A percentile compares a stretch with the other conserved stretches of the same genome.
These are phyloP conservation scores for Nyctibius bracteatus DNA, from an alignment of 2,113 vertebrate species.

Conservation along the genomic window DNA sequence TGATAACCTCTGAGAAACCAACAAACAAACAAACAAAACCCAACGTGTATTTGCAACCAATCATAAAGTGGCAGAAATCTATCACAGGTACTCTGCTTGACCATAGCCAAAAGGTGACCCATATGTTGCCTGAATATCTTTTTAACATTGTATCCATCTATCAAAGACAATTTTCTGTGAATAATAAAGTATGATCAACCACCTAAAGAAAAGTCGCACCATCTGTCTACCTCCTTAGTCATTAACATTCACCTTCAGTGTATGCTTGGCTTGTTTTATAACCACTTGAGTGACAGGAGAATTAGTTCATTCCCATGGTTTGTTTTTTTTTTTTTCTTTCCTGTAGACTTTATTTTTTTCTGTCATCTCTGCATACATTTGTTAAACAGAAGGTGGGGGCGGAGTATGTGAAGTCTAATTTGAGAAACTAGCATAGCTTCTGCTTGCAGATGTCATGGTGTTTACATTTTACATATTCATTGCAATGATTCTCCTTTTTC, in stretches of 20 bases:
- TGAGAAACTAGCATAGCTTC: conserved; percentile 21
- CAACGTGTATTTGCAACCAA: background rate
- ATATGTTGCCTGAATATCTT: background rate
- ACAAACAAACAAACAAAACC: background rate
- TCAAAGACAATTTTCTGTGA: conserved; percentile 53
- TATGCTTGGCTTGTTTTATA: conserved; percentile 55
- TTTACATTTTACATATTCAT: conserved; percentile 55
- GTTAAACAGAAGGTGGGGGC: conserved; percentile 48
- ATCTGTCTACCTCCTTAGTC: conserved; percentile 54
- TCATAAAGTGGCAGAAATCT: background rate
- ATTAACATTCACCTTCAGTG: conserved; percentile 69
- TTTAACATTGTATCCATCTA: conserved; percentile 14
- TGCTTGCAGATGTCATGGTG: conserved; percentile 54
- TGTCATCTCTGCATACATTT: conserved; percentile 40
- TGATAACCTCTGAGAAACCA: background rate
- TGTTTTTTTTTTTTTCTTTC: background rate
- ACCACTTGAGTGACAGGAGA: conserved; percentile 57
- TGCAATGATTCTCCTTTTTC: conserved; percentile 12
- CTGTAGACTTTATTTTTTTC: background rate
- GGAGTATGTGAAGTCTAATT: conserved; percentile 51
- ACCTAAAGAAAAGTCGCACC: conserved; percentile 39
- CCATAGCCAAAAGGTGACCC: conserved; percentile 51
- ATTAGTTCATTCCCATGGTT: conserved; percentile 35
- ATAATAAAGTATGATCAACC: conserved; percentile 45
- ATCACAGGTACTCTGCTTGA: background rate